phyloP scores from a whole-genome alignment of 2,888 invertebrate species.

The Dasypogon diadema region DNA sequence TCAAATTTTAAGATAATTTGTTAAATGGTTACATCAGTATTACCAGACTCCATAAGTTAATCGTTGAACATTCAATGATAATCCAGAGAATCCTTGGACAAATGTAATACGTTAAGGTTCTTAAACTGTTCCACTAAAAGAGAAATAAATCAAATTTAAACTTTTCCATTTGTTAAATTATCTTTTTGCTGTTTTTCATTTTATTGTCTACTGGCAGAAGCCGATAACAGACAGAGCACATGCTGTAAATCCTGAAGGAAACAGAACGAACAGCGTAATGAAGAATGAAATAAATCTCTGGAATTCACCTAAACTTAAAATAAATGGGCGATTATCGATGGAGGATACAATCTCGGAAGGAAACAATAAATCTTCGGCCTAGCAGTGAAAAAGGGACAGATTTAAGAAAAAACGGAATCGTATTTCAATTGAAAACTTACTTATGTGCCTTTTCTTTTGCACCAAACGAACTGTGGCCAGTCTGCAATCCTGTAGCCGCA shows the following conservation, averaged over 20 bases:
- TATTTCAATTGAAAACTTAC: constrained; percentile 24
- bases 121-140: no score
- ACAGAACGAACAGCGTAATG: constrained; percentile 16
- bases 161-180: no score
- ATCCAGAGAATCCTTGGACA: no score
- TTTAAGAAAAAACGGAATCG: constrained; percentile 15
- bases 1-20: neutral
- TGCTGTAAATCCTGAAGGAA: constrained; percentile 21
- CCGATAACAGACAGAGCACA: constrained; percentile 26
- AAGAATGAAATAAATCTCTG: constrained; percentile 33
- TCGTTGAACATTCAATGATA: no score
- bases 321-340: constrained; percentile 39
- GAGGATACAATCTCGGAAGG: constrained; percentile 23
- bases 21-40: no score
- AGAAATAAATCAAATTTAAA: no score
- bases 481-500: no score
- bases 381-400: neutral
- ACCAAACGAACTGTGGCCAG: no score
- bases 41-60: no score
- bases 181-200: no score
- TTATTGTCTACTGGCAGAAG: no score
- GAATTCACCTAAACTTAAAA: constrained; percentile 37
- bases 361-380: constrained; percentile 29
- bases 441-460: neutral
- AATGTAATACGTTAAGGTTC: no score